Evolutionary conservation across 1,140 invertebrate genomes (phyloP), one percentile per base, ranked within the genome.

Genomic region (Dolichoris vasculosae): DNA sequence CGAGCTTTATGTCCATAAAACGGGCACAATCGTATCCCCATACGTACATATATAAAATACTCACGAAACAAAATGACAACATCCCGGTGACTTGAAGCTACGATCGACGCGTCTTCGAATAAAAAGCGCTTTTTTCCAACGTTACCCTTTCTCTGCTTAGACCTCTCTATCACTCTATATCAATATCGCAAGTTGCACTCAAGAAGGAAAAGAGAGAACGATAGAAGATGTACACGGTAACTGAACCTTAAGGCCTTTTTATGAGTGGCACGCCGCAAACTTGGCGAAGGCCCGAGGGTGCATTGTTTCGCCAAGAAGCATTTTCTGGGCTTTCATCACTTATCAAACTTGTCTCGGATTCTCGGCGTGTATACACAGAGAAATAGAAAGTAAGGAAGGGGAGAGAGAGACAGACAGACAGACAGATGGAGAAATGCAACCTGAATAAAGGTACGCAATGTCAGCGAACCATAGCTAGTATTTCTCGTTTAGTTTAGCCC

Each of bases 271-370:
- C 30, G 43, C 40, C n/a, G 46, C 55, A 76, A 76, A 76, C 71
- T 73, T 63, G 55, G 63, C 35, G 20, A 43, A 85, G 11, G 79
- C 84, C 59, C 79, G 69, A 76, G 67, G 79, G 79, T 67, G 78
- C 84, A 81, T 85, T 81, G 67, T 85, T 76, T 85, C 78, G 59
- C 55, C 83, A 30, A 79, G 76, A 78, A 79, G 82, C 59, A 79
- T 79, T 69, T 81, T 75, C 79, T n/a, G 23, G 32, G 32, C 30
- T 48, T 75, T 48, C 79, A 51, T 77, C 71, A 79, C 80, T 86
- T 82, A 86, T 86, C 80, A 86, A 83, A 83, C 80, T 83, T 51
- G 84, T 76, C 84, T 51, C 59, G 30, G 32, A 17, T 43, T 77
- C 48, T 30, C 75, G 35, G 3, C 35, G 26, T n/a, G 35, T 40